Conservation (phyloP, 2,113 vertebrate genomes). For the Podarcis cretensis region DNA sequence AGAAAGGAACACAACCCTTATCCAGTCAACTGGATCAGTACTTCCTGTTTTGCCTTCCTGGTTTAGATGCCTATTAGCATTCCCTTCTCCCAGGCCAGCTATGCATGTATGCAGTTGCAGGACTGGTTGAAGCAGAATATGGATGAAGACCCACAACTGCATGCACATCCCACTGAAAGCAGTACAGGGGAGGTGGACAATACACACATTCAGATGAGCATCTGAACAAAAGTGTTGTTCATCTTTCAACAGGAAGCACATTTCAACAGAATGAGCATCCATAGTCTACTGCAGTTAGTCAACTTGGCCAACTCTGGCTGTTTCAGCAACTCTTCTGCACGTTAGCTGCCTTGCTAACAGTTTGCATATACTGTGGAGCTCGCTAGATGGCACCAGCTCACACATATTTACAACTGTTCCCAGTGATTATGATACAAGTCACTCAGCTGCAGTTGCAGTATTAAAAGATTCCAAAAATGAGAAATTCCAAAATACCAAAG, state of each 20-base stretch:
- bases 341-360: not conserved
- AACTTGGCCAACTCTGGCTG: not conserved
- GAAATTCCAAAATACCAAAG: not conserved
- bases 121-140: not conserved
- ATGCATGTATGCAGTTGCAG: not conserved
- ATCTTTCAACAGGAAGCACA: not conserved
- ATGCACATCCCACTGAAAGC: not conserved
- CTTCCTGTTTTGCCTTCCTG: not conserved
- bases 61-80: not conserved
- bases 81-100: not conserved
- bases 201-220: not conserved
- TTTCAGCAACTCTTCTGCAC: not conserved
- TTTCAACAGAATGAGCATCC: not conserved
- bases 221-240: not conserved
- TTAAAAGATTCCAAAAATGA: not conserved
- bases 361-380: not conserved
- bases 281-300: not conserved
- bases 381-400: conserved; percentile 14
- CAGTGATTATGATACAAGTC: not conserved
- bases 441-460: not conserved
- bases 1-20: not conserved
- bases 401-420: not conserved
- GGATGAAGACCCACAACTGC: not conserved
- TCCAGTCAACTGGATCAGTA: no score
- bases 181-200: not conserved